Evolutionary conservation across 2,888 invertebrate genomes (phyloP), one percentile per base, ranked within the genome.

Genomic region (Scaptomyza reducta): DNA sequence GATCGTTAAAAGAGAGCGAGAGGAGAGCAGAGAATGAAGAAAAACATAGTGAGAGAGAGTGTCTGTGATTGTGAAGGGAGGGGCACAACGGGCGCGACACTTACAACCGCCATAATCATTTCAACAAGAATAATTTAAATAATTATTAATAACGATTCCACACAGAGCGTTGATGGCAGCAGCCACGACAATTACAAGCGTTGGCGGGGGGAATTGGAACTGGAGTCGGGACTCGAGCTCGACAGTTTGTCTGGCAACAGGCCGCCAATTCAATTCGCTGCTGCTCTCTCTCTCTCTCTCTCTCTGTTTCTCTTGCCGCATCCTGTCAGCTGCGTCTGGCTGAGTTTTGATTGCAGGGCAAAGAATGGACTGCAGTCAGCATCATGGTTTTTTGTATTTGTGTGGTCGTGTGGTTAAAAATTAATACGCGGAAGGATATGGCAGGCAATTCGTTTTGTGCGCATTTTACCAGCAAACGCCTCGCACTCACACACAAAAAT

Each of bases 121-220:
- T 87, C 89, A 89, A 89, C 88, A 89, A 89, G 89, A 89, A 89
- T 89, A 86, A 86, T 87, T 85, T 85, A 85, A 85, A 87, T 87
- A 87, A 86, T 83, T 87, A 86, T 89, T 88, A 80, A 88, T n/a
- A 87, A 83, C 84, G 84, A 87, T 87, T 81, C 79, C 76, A 83
- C 58, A 50, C 78, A 80, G 40, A 40, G 84, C 78, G 81, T 56
- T 68, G 71, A 77, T 61, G 72, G 71, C 71, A 67, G 75, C 73
- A 69, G 70, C 77, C 65, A 56, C 81, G 83, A 79, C 83, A 86
- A 83, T 86, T 80, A 83, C 84, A 71, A 71, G 64, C 65, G 66
- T n/a, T 29, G 35, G 60, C 3, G 33, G 6, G n/a, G 35, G 29
- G 41, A 18, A 38, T 2, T 2, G 18, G 18, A 14, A 13, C 22